Base-by-base conservation (phyloP, 1,140 invertebrate genomes). In the Lasaia peninsularis region DNA sequence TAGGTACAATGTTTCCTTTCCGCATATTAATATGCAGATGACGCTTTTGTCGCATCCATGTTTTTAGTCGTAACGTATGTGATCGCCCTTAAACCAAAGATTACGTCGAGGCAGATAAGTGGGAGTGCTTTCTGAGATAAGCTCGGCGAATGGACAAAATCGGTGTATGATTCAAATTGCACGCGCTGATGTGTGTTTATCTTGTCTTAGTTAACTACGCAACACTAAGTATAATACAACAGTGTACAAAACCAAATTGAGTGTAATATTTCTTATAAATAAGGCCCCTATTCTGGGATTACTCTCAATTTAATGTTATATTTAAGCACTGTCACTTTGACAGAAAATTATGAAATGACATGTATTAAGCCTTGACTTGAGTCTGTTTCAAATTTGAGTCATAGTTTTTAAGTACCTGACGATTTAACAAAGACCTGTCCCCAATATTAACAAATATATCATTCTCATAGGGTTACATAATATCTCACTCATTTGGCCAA, bases 41-140 rank as follows among this genome's bases (percentile, higher is more conserved):
- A 12, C 3, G 37, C 8, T 6, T 40, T 40, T 8, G 18, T 40
- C 37, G 18, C 18, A 40, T 8, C 8, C n/a, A 12, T 40, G 24
- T 24, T 28, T 3, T 10, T 32, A 37, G 40, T 49, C 58, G 60
- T 57, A 12, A 32, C 34, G 67, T 65, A 35, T 58, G 59, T 49
- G 62, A 59, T 33, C 56, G 40, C 35, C 66, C 65, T 71, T 67
- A 71, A 28, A 57, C 33, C 63, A 11, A 55, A 67, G 68, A 71
- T 71, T 65, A 67, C 63, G 64, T 60, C 62, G 34, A 28, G 52
- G 24, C 54, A 59, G 65, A 71, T 71, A 71, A 54, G 56, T 37
- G 54, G 54, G 73, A 82, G 79, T 82, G 79, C 79, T 80, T 78
- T 82, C 67, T 60, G 62, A 72, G 79, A 82, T 82, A 82, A 73